Evolutionary conservation across 2,888 invertebrate species (phyloP), one percentile per base, ranked within the genome.

Genomic region (Drosophila sordidula): DNA sequence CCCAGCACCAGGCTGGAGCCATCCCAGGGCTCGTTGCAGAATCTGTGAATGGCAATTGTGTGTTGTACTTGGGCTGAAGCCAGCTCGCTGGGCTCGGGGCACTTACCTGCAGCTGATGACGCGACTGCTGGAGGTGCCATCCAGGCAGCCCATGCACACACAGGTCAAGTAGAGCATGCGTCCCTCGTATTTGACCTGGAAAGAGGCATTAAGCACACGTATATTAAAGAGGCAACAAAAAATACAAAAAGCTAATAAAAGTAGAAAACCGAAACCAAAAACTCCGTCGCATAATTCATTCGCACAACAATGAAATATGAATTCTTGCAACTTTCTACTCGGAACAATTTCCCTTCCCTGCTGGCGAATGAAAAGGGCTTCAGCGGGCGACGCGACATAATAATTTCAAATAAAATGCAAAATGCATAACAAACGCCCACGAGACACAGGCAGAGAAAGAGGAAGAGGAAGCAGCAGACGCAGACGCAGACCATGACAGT

Each of bases 71-170:
- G 29, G 8, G 4, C 34, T 34, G 12, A 29, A 29, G 29, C 5
- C 34, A 12, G 12, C 4, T 34, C 34, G 3, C 11, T 39, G 16
- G 4, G 16, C 9, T 14, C 14, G n/a, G 9, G 16, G 1, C 6
- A 63, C 75, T 89, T 83, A 92, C 82, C 96, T 95, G 93, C 98
- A 98, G 84, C 95, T 94, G 78, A 97, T 95, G 54, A 94, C 94
- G 75, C 96, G 95, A 78, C 95, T 95, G 2, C 94, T 94, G 47
- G 95, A 95, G 91, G 95, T 95, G 26, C 97, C 96, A 92, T 98
- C 98, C 89, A 98, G 94, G 92, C 98, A 98, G 26, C 95, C 95
- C 97, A 99, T 98, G 93, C 98, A 99, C 67, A 98, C 97, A 72
- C 98, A 97, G 75, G 97, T 97, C 92, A 99, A 93, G 93, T 95